Evolutionary conservation across 2,113 vertebrate species (phyloP).

Genomic region (Oreocharis arfaki): DNA sequence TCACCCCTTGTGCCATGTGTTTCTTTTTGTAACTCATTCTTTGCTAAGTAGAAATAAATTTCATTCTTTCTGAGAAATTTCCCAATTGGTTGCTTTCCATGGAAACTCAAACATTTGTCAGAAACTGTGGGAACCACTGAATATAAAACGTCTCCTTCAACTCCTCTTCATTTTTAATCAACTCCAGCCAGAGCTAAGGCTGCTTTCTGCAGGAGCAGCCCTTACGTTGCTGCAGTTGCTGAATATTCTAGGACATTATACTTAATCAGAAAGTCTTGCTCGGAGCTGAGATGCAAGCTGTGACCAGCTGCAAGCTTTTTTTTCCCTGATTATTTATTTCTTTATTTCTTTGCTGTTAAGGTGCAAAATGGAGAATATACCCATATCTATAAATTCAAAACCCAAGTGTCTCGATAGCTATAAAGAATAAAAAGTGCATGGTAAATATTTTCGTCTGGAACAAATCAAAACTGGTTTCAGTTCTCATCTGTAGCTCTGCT

Average conservation of each 20-base stretch:
- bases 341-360: background rate
- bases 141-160: background rate
- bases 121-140: background rate
- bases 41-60: background rate
- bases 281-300: fast-evolving
- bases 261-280: background rate
- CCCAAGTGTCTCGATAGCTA: background rate
- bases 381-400: background rate
- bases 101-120: background rate
- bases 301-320: background rate
- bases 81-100: background rate
- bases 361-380: background rate
- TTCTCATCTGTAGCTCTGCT: background rate
- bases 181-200: background rate
- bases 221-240: background rate
- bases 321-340: background rate
- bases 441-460: background rate
- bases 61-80: background rate
- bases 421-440: background rate
- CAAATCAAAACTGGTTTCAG: background rate
- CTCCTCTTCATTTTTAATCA: background rate
- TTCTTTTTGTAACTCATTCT: background rate
- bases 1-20: background rate
- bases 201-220: background rate
- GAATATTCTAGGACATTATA: background rate